phyloP scores from a whole-genome alignment of 2,797 vertebrate genomes.

The Ambastaia sidthimunki region DNA sequence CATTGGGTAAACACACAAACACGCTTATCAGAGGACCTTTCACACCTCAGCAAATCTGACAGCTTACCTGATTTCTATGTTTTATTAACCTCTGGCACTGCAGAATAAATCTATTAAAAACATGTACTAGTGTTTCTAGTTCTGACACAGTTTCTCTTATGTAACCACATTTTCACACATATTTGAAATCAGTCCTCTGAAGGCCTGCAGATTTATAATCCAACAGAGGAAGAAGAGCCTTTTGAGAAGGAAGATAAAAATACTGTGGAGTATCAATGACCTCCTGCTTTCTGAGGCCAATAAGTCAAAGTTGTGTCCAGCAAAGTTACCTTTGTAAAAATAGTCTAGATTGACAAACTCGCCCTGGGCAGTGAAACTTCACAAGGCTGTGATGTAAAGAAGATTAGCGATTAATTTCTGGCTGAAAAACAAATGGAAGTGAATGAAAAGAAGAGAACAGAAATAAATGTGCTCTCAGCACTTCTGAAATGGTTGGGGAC shows the following conservation, averaged over 20 bases:
- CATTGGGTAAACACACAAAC: not conserved
- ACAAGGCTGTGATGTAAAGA: not conserved
- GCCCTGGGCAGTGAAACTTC: not conserved
- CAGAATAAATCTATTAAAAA: not conserved
- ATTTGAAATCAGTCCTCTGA: not conserved
- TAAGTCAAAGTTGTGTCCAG: slow-evolving; percentile 16
- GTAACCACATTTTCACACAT: not conserved
- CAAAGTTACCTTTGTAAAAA: slow-evolving; percentile 27
- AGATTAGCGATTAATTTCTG: not conserved
- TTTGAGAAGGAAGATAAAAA: not conserved
- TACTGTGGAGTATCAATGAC: not conserved
- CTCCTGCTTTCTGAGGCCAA: slow-evolving; percentile 10
- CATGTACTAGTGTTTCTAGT: not conserved
- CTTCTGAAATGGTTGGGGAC: slow-evolving; percentile 50
- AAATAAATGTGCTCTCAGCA: slow-evolving; percentile 46
- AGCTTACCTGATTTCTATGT: not conserved
- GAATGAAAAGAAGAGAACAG: not conserved
- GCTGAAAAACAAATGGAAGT: not conserved
- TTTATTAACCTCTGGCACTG: not conserved
- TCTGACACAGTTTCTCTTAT: too few species aligned
- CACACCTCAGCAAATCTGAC: not conserved
- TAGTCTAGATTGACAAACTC: slow-evolving; percentile 13
- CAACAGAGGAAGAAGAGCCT: not conserved
- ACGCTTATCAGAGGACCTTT: slow-evolving; percentile 7
- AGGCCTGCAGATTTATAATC: not conserved